Conservation (phyloP, 2,113 vertebrate genomes). For the human (Homo sapiens) region GRCh38 chr7:79338001-79338500, state of each 20-base stretch:
- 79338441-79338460: not conserved
- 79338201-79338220: not conserved
- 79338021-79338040: not conserved
- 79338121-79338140: slow-evolving; percentile 14
- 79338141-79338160: not conserved
- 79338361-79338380: not conserved
- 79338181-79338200: not conserved
- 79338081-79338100: not conserved
- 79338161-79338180: not conserved
- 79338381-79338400: not conserved
- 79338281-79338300: not conserved
- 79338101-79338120: not conserved
- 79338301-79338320: not conserved
- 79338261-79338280: not conserved
- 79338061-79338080: slow-evolving; percentile 39
- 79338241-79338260: not conserved
- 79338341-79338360: not conserved
- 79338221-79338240: not conserved
- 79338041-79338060: not conserved
- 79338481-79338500: not conserved
- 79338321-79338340: not conserved
- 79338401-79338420: not conserved
- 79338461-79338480: not conserved
- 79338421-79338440: not conserved
- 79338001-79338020: not conserved